Evolutionary conservation across 2,113 vertebrate genomes (phyloP).

Genomic region (Ailuropoda melanoleuca): DNA sequence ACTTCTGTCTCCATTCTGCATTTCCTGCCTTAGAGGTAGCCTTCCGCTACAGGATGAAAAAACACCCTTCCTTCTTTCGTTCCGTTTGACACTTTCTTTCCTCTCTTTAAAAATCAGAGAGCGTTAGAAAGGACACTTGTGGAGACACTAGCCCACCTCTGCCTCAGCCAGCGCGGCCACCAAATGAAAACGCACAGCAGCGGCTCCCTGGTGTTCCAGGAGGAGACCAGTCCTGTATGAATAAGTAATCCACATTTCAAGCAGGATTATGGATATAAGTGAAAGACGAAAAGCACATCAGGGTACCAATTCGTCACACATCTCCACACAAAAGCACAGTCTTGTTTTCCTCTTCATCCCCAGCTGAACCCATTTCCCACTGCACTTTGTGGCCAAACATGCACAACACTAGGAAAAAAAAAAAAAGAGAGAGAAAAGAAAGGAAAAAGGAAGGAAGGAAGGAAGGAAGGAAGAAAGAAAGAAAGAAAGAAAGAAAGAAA

Average conservation of each 20-base stretch:
- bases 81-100: neutral
- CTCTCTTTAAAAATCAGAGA: neutral
- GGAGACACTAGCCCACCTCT: neutral
- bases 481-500: neutral
- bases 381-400: neutral
- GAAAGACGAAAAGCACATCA: constrained; percentile 69
- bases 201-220: neutral
- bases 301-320: constrained; percentile 42
- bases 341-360: constrained; percentile 49
- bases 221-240: constrained; percentile 24
- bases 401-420: neutral
- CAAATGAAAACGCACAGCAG: constrained; percentile 36
- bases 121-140: constrained; percentile 14
- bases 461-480: too few species aligned
- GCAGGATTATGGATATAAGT: constrained; percentile 67
- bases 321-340: constrained; percentile 55
- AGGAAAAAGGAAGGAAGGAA: too few species aligned
- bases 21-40: neutral
- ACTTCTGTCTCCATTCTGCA: neutral
- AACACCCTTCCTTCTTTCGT: neutral
- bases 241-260: constrained; percentile 75
- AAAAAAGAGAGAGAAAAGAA: too few species aligned
- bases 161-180: neutral
- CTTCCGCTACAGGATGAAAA: neutral
- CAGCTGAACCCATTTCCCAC: constrained; percentile 6